Percentiles rank a stretch among this genome's conserved stretches.
Conservation (phyloP, 2,113 vertebrate genomes). For the Pseudonaja textilis region DNA sequence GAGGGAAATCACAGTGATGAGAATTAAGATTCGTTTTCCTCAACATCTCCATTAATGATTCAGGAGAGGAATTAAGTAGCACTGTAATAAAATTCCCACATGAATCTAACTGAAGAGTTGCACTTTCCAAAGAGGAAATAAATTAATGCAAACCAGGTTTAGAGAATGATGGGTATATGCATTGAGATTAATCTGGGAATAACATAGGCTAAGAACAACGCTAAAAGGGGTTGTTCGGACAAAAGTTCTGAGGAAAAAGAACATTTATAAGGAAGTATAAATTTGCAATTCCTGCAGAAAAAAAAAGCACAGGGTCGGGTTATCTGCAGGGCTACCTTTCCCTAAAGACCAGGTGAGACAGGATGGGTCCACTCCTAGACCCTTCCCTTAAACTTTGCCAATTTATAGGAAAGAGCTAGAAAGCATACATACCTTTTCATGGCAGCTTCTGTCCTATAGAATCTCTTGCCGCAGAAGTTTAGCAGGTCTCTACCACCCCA, state of each 20-base stretch:
- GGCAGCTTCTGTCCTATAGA: neutral
- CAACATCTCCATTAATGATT: constrained; percentile 56
- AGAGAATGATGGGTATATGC: neutral
- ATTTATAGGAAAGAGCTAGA: neutral
- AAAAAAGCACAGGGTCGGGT: neutral
- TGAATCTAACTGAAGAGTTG: constrained; percentile 48
- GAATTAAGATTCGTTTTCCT: constrained; percentile 7
- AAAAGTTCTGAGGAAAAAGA: neutral
- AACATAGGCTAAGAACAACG: neutral
- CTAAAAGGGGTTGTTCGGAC: neutral
- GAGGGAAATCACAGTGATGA: constrained; percentile 7
- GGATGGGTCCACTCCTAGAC: neutral
- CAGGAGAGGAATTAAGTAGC: constrained; percentile 48
- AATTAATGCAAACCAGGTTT: constrained; percentile 38
- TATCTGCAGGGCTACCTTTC: neutral
- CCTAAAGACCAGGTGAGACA: neutral
- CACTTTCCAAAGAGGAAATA: constrained; percentile 41
- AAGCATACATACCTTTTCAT: neutral
- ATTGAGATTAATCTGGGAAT: constrained; percentile 4
- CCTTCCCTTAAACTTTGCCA: neutral
- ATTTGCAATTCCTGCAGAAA: neutral
- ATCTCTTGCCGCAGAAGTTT: neutral
- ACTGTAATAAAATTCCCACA: constrained; percentile 50
- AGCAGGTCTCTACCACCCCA: neutral
- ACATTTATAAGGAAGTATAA: neutral